A percentile compares a stretch with the other conserved stretches of the same genome.
Evolutionary conservation across 2,797 vertebrate species (phyloP).

Genomic region (Chiroxiphia lanceolata): DNA sequence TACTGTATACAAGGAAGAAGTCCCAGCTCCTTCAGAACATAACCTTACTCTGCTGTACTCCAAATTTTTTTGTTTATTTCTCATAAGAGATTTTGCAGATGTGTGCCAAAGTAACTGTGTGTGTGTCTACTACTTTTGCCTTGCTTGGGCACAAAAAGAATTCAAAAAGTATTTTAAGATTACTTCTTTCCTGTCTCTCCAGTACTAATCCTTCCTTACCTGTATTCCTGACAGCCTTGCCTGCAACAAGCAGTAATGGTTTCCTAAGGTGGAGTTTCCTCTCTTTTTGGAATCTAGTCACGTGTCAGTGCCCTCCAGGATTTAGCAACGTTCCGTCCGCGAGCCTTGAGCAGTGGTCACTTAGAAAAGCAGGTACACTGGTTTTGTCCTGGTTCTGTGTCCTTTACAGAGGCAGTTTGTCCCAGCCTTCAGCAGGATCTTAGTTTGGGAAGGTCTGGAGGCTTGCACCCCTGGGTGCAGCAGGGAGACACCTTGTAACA

Average conservation of each 20-base stretch:
- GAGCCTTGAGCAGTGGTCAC: background rate
- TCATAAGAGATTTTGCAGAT: conserved; percentile 27
- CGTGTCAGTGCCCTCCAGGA: background rate
- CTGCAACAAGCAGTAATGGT: background rate
- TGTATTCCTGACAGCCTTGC: background rate
- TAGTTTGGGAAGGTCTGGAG: background rate
- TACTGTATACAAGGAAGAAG: background rate
- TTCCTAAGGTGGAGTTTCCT: conserved; percentile 32
- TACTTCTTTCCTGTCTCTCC: background rate
- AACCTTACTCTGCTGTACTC: conserved; percentile 39
- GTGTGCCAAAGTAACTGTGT: conserved; percentile 17
- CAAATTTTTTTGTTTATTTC: background rate
- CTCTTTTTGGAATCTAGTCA: conserved; percentile 19
- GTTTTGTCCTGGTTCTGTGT: background rate
- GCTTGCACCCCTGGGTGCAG: background rate
- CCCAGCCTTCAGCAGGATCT: background rate
- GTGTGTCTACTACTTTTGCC: background rate
- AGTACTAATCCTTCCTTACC: conserved; percentile 9
- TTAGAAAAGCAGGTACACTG: background rate
- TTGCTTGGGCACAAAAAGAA: conserved; percentile 1
- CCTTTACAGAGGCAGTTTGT: background rate
- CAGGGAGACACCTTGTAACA: background rate
- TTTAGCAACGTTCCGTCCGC: background rate
- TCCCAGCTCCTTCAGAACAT: background rate
- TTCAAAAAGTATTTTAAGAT: background rate